These are phyloP conservation scores for Pantherophis vulpinus DNA, from an alignment of 2,797 vertebrate genomes.

Conservation along the genomic window DNA sequence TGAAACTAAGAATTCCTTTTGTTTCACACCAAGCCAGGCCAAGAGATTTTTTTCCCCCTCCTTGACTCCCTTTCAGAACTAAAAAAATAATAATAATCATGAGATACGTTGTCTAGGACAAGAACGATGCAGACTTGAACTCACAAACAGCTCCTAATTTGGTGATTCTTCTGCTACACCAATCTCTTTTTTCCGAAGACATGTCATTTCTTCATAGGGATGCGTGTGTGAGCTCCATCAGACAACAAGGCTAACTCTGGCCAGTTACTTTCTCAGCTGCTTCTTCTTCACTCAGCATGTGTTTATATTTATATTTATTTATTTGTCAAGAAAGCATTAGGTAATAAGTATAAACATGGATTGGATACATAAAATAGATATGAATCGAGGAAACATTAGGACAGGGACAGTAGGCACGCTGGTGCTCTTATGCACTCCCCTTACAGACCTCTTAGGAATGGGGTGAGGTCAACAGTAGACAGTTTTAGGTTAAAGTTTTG, in stretches of 20 bases:
- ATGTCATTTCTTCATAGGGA: neutral
- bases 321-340: no score
- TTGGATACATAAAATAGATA: no score
- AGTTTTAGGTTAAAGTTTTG: no score
- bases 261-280: neutral
- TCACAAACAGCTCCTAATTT: neutral
- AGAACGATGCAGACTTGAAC: neutral
- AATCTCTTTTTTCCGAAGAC: neutral
- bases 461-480: no score
- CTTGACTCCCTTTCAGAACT: neutral
- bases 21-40: neutral
- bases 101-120: neutral
- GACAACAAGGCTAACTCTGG: neutral
- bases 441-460: no score
- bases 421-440: no score
- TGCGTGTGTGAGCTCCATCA: neutral
- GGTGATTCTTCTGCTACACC: neutral
- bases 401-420: no score
- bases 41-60: neutral
- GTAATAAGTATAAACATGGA: no score
- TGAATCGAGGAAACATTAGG: no score
- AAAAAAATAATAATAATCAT: neutral
- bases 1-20: constrained; percentile 44
- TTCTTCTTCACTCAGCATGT: neutral
- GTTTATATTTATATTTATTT: no score